A percentile compares a stretch with the other conserved stretches of the same genome.
Conservation (phyloP, 2,797 vertebrate species). For the Molossus alvarezi region DNA sequence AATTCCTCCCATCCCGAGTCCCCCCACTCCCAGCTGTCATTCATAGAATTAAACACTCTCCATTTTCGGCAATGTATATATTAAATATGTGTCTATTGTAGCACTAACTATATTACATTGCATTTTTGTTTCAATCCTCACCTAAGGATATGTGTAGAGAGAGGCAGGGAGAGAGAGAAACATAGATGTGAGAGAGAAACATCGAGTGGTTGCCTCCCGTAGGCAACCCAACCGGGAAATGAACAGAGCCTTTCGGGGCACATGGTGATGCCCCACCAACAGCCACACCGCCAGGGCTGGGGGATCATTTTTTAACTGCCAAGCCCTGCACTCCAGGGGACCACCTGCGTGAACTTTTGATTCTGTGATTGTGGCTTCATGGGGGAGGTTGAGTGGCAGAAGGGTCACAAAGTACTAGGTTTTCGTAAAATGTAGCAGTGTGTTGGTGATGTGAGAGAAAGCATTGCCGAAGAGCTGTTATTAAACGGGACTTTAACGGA, state of each 20-base stretch:
- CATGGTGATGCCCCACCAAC: too few relatives aligned
- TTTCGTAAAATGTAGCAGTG: background rate
- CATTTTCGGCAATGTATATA: background rate
- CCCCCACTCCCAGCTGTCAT: background rate
- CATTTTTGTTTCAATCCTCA: background rate
- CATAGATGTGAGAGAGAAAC: background rate
- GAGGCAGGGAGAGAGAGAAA: background rate
- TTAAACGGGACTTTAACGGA: background rate
- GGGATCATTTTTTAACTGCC: background rate
- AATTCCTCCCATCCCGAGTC: rapidly evolving
- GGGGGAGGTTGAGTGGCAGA: background rate
- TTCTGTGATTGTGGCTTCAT: background rate
- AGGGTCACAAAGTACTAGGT: background rate
- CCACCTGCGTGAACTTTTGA: background rate
- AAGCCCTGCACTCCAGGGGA: background rate
- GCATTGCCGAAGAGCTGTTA: background rate
- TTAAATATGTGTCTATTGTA: background rate
- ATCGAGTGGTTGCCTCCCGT: too few relatives aligned
- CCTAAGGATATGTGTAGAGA: background rate
- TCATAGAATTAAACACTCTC: background rate
- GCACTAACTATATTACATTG: background rate
- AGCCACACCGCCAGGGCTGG: too few relatives aligned
- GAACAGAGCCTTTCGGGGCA: too few relatives aligned
- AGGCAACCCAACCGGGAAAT: too few relatives aligned
- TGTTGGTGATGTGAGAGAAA: background rate